Evolutionary conservation across 2,113 vertebrate genomes (phyloP).

Genomic region (Rostratula benghalensis): DNA sequence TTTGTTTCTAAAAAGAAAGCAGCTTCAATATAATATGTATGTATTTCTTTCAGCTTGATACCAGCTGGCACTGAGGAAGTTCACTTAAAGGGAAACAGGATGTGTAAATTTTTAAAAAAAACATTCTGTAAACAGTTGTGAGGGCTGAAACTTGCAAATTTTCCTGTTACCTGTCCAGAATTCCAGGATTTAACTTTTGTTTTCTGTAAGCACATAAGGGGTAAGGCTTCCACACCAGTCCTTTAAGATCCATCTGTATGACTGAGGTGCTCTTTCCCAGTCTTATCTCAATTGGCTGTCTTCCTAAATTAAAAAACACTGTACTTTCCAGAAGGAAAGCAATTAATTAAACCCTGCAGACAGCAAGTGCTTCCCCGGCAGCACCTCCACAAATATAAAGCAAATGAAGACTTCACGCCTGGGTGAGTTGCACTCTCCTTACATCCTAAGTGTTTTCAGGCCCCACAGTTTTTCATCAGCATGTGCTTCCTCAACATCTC

Average conservation of each 20-base stretch:
- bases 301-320: not conserved
- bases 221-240: not conserved
- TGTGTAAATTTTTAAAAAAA: not conserved
- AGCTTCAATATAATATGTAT: not conserved
- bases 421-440: not conserved
- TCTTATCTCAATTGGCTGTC: not conserved
- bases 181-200: not conserved
- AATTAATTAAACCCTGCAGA: not conserved
- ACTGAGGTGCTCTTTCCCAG: not conserved
- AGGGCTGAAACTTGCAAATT: not conserved
- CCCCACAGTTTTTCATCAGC: fast-evolving
- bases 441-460: not conserved
- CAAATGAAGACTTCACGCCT: not conserved
- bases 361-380: not conserved
- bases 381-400: not conserved
- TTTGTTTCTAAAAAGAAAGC: not conserved
- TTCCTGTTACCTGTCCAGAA: not conserved
- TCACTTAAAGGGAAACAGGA: not conserved
- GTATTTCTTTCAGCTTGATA: not conserved
- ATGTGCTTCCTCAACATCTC: not conserved
- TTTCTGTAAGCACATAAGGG: not conserved
- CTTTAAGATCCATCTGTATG: not conserved
- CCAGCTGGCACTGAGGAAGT: not conserved
- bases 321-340: not conserved
- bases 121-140: not conserved